Evolutionary conservation across 2,888 invertebrate species (phyloP), one percentile per base, ranked within the genome.

Genomic region (Piscicola geometra): DNA sequence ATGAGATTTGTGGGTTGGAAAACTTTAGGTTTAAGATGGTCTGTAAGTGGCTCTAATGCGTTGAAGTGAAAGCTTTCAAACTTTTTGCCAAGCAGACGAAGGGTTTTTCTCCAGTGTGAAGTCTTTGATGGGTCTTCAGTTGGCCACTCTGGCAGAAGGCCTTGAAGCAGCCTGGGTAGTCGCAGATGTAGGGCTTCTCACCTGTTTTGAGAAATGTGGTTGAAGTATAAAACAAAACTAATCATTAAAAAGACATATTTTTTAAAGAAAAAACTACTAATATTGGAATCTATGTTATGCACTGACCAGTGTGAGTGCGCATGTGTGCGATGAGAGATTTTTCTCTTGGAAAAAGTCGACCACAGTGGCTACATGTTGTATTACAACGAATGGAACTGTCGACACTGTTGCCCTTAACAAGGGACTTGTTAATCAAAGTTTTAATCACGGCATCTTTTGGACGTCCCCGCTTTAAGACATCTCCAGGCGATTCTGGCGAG

Each of bases 111-210:
- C 91, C 91, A 0, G 91, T 91, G 82, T 91, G 91, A 1, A 91
- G 85, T 79, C 91, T 86, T 81, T 91, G 91, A 83, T 91, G 91
- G 0, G 91, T 91, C 83, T 91, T 90, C 52, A 91, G 83, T 81
- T 91, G 91, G 0, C 91, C 91, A 77, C 91, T 91, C 83, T 91
- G 91, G 18, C 91, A 90, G 82, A 91, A 91, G 33, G 90, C 89
- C 82, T 90, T 88, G 0, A 88, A 88, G 82, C 91, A 91, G 32
- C 89, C 89, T 9, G 91, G 90, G 83, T 89, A 91, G 83, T 91
- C 90, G 84, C 91, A 91, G 0, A 86, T 86, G 82, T 91, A 91
- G 0, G 91, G 91, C 73, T 90, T 88, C 84, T 91, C 91, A 56
- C 91, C 91, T 90, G 50, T 0, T 50, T 41, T 41, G 41, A 41